Percentiles rank a stretch among this genome's conserved stretches.
These are phyloP conservation scores for Drosophila obscura DNA, from an alignment of 1,140 invertebrate species.

Conservation along the genomic window DNA sequence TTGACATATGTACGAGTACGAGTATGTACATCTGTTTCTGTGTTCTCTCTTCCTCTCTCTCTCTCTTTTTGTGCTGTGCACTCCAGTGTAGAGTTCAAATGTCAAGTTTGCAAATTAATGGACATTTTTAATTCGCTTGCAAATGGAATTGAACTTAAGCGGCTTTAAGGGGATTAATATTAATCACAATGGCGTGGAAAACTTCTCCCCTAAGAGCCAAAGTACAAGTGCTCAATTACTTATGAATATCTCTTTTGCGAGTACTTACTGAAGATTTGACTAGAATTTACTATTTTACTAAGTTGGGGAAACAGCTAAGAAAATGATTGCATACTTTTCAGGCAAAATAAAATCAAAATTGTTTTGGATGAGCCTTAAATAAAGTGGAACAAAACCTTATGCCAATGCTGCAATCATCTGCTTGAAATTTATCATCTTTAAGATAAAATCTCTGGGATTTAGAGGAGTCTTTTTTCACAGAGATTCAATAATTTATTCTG, in stretches of 20 bases:
- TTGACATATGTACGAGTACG: conserved; percentile 56
- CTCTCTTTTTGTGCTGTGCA: neutral
- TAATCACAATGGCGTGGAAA: too few species aligned
- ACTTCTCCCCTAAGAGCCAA: too few species aligned
- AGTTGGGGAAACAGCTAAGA: too few species aligned
- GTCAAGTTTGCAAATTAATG: conserved; percentile 59
- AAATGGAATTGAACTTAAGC: conserved; percentile 2
- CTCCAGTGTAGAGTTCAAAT: conserved; percentile 42
- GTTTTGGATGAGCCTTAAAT: too few species aligned
- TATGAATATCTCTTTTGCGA: too few species aligned
- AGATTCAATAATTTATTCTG: conserved; percentile 62
- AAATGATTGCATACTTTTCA: too few species aligned
- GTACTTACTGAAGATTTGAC: too few species aligned
- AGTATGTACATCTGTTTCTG: neutral
- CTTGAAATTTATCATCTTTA: neutral
- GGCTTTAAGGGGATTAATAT: neutral
- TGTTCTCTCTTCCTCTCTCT: conserved; percentile 7
- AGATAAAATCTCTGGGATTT: conserved; percentile 2
- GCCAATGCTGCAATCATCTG: too few species aligned
- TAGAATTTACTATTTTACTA: too few species aligned
- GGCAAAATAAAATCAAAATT: too few species aligned
- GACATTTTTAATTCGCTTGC: conserved; percentile 15
- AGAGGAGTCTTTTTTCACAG: conserved; percentile 18
- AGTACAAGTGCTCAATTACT: too few species aligned
- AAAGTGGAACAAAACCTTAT: too few species aligned